These are phyloP conservation scores for Netelia virgata DNA, from an alignment of 2,888 invertebrate genomes.

Conservation along the genomic window DNA sequence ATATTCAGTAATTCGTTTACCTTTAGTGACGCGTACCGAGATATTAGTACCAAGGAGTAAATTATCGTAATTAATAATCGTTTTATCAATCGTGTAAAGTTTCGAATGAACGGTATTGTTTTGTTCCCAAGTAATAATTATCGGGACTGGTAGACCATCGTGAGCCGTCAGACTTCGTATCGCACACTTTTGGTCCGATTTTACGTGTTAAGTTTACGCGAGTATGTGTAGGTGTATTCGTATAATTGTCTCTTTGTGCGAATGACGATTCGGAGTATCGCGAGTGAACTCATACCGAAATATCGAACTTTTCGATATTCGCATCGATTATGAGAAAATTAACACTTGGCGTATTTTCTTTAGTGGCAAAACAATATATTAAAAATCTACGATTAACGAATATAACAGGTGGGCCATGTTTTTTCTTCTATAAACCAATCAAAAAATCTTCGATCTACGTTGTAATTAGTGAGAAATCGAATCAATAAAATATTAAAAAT, in stretches of 20 bases:
- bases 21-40: slow-evolving; percentile 29
- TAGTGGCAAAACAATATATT: slow-evolving; percentile 11
- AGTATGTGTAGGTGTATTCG: slow-evolving; percentile 6
- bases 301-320: slow-evolving; percentile 46
- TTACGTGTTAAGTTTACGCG: slow-evolving; percentile 25
- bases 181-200: slow-evolving; percentile 66
- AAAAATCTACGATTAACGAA: background rate
- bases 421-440: slow-evolving; percentile 25
- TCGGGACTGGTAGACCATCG: slow-evolving; percentile 54
- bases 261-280: slow-evolving; percentile 27
- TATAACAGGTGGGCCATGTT: background rate
- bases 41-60: slow-evolving; percentile 49
- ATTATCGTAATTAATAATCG: slow-evolving; percentile 28
- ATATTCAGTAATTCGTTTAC: slow-evolving; percentile 48
- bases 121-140: slow-evolving; percentile 58
- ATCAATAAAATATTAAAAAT: background rate
- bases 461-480: background rate
- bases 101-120: slow-evolving; percentile 42
- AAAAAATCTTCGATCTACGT: slow-evolving; percentile 29
- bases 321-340: slow-evolving; percentile 13
- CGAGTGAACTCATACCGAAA: slow-evolving; percentile 13
- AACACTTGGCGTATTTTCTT: background rate
- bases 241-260: slow-evolving; percentile 50
- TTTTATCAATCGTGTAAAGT: slow-evolving; percentile 59
- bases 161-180: slow-evolving; percentile 46